Conservation (phyloP, 2,888 invertebrate genomes). For the Azorinus chamasolen region DNA sequence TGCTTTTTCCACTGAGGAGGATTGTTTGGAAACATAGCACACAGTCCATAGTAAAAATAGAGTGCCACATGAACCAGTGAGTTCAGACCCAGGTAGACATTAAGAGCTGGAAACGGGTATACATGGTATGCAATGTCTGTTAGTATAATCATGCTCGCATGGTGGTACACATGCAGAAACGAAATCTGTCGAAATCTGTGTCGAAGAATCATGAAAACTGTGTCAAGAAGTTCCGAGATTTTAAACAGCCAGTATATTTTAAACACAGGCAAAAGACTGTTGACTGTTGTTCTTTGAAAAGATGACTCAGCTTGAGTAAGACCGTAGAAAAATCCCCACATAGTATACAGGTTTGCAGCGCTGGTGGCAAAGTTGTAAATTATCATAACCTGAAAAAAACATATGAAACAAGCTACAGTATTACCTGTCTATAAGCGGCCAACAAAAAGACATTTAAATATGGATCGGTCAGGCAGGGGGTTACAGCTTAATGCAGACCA, state of each 20-base stretch:
- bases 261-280: slow-evolving; percentile 70
- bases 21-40: slow-evolving; percentile 74
- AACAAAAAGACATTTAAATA: neutral
- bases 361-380: slow-evolving; percentile 83
- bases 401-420: neutral
- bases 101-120: slow-evolving; percentile 83
- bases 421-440: too few relatives aligned
- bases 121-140: slow-evolving; percentile 76
- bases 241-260: slow-evolving; percentile 82
- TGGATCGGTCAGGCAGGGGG: too few relatives aligned
- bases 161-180: slow-evolving; percentile 85
- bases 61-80: slow-evolving; percentile 83
- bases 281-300: slow-evolving; percentile 69
- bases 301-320: slow-evolving; percentile 73
- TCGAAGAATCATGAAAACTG: slow-evolving; percentile 85
- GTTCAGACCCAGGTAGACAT: slow-evolving; percentile 80
- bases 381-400: slow-evolving; percentile 79
- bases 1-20: slow-evolving; percentile 82
- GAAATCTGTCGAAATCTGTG: slow-evolving; percentile 83
- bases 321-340: slow-evolving; percentile 74
- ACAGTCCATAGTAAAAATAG: slow-evolving; percentile 83
- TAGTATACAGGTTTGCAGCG: slow-evolving; percentile 74
- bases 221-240: slow-evolving; percentile 83
- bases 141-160: slow-evolving; percentile 84
- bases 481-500: too few relatives aligned